Conservation (phyloP, 37 sponge, comb jelly and placozoan species). For the Corticium candelabrum region DNA sequence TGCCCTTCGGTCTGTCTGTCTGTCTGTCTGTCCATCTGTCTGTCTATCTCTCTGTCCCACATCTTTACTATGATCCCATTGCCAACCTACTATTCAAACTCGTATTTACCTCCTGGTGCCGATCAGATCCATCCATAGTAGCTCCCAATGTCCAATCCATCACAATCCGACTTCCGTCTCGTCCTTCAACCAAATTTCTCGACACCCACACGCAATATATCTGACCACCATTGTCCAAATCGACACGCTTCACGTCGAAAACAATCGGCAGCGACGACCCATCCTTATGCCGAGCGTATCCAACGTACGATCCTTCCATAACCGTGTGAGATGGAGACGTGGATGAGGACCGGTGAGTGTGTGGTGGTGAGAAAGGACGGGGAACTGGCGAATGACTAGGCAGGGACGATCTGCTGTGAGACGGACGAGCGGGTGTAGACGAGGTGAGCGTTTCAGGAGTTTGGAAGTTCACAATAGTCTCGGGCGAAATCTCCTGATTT, state of each 20-base stretch:
- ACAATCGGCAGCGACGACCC: conserved; percentile 54
- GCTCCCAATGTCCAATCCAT: background rate
- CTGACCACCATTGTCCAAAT: conserved; percentile 26
- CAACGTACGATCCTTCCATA: conserved; percentile 58
- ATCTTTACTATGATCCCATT: no score
- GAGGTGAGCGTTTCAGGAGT: no score
- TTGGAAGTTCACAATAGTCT: no score
- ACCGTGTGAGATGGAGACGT: conserved; percentile 7
- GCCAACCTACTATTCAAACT: no score
- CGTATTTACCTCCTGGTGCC: background rate
- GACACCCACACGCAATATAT: conserved; percentile 75
- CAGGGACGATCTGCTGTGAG: no score
- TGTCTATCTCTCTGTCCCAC: no score
- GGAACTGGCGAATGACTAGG: no score
- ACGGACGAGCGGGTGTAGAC: no score
- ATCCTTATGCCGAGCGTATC: conserved; percentile 70
- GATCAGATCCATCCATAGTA: background rate
- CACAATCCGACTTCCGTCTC: conserved; percentile 6
- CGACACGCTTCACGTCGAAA: conserved; percentile 64
- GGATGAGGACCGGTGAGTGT: background rate
- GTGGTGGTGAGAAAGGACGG: background rate
- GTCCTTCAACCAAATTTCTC: conserved; percentile 43
- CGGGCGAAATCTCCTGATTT: no score
- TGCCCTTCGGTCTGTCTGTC: no score
- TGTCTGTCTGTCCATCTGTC: no score